phyloP scores from a whole-genome alignment of 2,888 invertebrate species.

The Meliscaeva auricollis region DNA sequence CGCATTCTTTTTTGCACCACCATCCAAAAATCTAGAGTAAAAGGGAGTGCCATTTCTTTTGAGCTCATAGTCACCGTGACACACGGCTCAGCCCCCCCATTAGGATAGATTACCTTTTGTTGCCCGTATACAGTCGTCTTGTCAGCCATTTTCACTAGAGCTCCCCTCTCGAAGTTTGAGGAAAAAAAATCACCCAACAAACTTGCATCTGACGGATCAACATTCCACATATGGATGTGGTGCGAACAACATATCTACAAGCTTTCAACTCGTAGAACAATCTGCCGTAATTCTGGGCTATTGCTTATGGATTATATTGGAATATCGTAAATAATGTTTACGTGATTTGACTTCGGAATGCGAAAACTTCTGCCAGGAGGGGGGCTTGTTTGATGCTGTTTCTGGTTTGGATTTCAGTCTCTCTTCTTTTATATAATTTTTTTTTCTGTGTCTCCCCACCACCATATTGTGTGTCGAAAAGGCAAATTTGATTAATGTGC shows the following conservation, averaged over 20 bases:
- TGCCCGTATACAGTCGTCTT: conserved; percentile 23
- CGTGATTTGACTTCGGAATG: conserved; percentile 78
- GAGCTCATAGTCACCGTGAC: conserved; percentile 46
- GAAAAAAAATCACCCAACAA: conserved; percentile 49
- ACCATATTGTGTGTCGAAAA: conserved; percentile 48
- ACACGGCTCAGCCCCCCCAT: conserved; percentile 37
- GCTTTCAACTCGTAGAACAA: conserved; percentile 65
- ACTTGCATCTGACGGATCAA: conserved; percentile 59
- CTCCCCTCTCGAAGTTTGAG: neutral
- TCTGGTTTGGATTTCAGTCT: conserved; percentile 16
- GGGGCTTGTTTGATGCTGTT: conserved; percentile 31
- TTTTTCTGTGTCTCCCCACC: conserved; percentile 7
- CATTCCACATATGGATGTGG: conserved; percentile 63
- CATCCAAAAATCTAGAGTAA: neutral
- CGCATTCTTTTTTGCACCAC: conserved; percentile 24
- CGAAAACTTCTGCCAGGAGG: conserved; percentile 15
- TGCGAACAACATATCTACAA: conserved; percentile 59
- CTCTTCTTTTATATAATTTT: conserved; percentile 10
- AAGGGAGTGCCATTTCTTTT: conserved; percentile 33
- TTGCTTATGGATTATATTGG: conserved; percentile 81
- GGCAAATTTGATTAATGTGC: conserved; percentile 75
- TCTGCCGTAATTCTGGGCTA: conserved; percentile 72
- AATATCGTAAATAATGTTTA: conserved; percentile 82
- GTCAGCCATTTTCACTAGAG: conserved; percentile 49
- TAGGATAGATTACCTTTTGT: conserved; percentile 71